Conservation (phyloP, 2,888 invertebrate genomes). For the Lasioglossum leucozonium region DNA sequence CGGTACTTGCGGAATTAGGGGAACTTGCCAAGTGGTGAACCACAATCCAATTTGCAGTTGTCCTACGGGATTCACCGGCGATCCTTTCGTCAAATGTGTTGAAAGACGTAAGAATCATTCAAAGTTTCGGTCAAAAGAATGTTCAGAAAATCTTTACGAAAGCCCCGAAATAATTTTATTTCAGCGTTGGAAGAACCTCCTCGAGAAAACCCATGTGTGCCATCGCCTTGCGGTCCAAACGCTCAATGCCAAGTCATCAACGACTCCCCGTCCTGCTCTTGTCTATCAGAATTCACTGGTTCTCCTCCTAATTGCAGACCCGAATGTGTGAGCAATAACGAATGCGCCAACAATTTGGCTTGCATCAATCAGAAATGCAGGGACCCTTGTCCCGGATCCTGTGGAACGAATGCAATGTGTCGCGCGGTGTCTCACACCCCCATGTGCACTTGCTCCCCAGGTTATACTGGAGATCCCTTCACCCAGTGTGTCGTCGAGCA, state of each 20-base stretch:
- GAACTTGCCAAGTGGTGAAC: conserved; percentile 87
- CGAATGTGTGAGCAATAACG: conserved; percentile 92
- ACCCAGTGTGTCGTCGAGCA: conserved; percentile 67
- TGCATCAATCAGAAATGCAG: conserved; percentile 91
- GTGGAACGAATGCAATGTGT: conserved; percentile 88
- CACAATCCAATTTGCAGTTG: conserved; percentile 89
- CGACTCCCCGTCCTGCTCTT: conserved; percentile 87
- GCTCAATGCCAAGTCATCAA: conserved; percentile 88
- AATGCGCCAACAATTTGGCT: conserved; percentile 90
- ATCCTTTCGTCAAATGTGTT: conserved; percentile 88
- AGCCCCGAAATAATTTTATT: conserved; percentile 9
- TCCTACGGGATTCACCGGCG: conserved; percentile 86
- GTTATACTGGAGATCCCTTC: conserved; percentile 89
- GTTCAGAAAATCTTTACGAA: neutral
- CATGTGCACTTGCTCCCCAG: conserved; percentile 88
- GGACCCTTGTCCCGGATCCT: conserved; percentile 91
- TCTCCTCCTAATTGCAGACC: conserved; percentile 89
- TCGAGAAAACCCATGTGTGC: conserved; percentile 86
- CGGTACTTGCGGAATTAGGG: conserved; percentile 87
- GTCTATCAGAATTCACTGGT: conserved; percentile 89
- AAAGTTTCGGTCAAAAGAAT: neutral
- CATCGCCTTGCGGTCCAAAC: conserved; percentile 88
- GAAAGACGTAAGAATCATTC: conserved; percentile 76
- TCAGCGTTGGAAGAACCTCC: conserved; percentile 85
- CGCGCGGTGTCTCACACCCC: conserved; percentile 87